Percentiles rank a stretch among this genome's conserved stretches.
Conservation (phyloP, 2,113 vertebrate genomes). For the Nerophis ophidion region DNA sequence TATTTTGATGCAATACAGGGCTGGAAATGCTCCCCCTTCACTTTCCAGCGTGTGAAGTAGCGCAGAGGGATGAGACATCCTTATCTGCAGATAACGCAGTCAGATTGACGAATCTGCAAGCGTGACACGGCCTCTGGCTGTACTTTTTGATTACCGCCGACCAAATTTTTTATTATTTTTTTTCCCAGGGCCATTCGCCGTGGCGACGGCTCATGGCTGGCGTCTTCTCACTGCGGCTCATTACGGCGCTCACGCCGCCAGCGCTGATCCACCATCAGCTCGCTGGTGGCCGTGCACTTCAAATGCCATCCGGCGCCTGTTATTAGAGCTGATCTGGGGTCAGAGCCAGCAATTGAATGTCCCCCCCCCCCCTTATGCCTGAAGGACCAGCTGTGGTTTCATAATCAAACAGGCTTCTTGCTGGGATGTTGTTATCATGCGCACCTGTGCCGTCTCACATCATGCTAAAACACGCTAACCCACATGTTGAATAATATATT, state of each 20-base stretch:
- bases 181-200: constrained; percentile 25
- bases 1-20: too few relatives aligned
- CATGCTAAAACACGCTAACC: constrained; percentile 9
- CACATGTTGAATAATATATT: background rate
- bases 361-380: constrained; percentile 5
- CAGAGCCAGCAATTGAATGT: constrained; percentile 20
- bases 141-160: constrained; percentile 57
- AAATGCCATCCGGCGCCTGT: constrained; percentile 22
- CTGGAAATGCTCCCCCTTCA: too few relatives aligned
- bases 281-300: constrained; percentile 22
- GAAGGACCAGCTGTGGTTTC: constrained; percentile 12
- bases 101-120: constrained; percentile 53
- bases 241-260: constrained; percentile 32
- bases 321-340: constrained; percentile 50
- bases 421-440: constrained; percentile 19
- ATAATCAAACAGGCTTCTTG: constrained; percentile 29
- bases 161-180: constrained; percentile 26
- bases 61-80: constrained; percentile 9
- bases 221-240: constrained; percentile 44
- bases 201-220: constrained; percentile 43
- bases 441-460: constrained; percentile 11
- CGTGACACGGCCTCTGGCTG: constrained; percentile 54
- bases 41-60: too few relatives aligned
- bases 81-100: constrained; percentile 56
- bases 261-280: constrained; percentile 51